These are phyloP conservation scores for Bombus ignitus DNA, from an alignment of 1,140 invertebrate genomes.

Conservation along the genomic window DNA sequence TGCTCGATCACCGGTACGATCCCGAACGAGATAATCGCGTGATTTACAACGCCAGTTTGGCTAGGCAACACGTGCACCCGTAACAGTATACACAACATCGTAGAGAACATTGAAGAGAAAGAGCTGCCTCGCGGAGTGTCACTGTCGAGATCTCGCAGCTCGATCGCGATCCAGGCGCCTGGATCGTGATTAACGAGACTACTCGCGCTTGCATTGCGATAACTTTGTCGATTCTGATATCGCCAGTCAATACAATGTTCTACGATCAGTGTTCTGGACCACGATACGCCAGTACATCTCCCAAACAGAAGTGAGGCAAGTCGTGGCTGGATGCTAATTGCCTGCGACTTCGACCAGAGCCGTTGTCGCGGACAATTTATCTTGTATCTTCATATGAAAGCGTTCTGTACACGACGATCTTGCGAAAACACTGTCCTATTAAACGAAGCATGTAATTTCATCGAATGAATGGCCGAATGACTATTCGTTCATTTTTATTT, in stretches of 20 bases:
- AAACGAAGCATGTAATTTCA: not conserved
- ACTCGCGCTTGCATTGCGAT: not conserved
- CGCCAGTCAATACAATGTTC: not conserved
- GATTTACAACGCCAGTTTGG: slow-evolving; percentile 39
- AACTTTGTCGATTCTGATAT: slow-evolving; percentile 12
- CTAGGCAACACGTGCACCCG: not conserved
- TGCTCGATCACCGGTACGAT: not conserved
- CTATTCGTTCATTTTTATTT: not conserved
- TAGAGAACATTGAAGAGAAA: not conserved
- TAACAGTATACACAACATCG: not conserved
- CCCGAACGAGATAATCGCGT: slow-evolving; percentile 32
- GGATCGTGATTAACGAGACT: slow-evolving; percentile 34
- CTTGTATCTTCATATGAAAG: slow-evolving; percentile 22
- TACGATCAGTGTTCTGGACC: not conserved
- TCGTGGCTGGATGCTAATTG: slow-evolving; percentile 14
- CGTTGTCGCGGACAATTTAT: slow-evolving; percentile 7
- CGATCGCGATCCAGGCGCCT: slow-evolving; percentile 10
- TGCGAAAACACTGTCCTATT: not conserved
- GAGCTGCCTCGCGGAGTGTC: not conserved
- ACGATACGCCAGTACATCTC: not conserved
- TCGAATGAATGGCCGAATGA: not conserved
- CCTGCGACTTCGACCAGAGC: not conserved
- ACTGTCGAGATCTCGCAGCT: slow-evolving; percentile 15
- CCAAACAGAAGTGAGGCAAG: not conserved
- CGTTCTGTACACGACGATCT: not conserved